Evolutionary conservation across 2,797 vertebrate genomes (phyloP), one percentile per base, ranked within the genome.

Genomic region (Thripadectes ignobilis): DNA sequence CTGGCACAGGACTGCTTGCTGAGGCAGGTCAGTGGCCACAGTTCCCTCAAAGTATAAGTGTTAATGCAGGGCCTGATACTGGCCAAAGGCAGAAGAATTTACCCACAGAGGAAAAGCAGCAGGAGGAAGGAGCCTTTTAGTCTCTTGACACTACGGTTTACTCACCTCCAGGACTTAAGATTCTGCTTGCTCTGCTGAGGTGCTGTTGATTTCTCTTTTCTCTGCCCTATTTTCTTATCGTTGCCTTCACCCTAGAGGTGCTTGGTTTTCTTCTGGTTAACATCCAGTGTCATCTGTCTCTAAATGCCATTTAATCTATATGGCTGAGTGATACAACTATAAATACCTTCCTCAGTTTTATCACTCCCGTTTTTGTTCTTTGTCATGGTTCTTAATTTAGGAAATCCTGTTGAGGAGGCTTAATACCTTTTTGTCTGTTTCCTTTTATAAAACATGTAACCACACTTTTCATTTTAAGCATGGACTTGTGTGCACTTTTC

Each of bases 71-170:
- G 57, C 49, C 38, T 83, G 48, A 11, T 52, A 19, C 27, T 38
- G 45, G n/a, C 41, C 34, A 49, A 78, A 72, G 54, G 54, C 54
- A 84, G 43, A 46, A 58, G 41, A 23, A n/a, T 84, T 71, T 71
- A 29, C 32, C 27, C 36, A 26, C 0, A 0, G 51, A 11, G 22
- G 7, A 73, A 46, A 0, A 17, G 23, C 68, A 77, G 48, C 27
- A 30, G n/a, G 9, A 48, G 18, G 22, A 84, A 65, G n/a, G 22
- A 93, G 12, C 12, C 41, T 68, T 41, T 38, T 23, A 24, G 23
- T 43, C 55, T 88, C 52, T 52, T 69, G 32, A 27, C 36, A 67
- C 52, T 4, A 8, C 27, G 19, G 13, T 22, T 67, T n/a, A 59
- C 46, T 78, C 9, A 4, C 5, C 20, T 79, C 36, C 61, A 51